Percentiles rank a stretch among this genome's conserved stretches.
Evolutionary conservation across 2,113 vertebrate genomes (phyloP).

Genomic region (Albula glossodonta): DNA sequence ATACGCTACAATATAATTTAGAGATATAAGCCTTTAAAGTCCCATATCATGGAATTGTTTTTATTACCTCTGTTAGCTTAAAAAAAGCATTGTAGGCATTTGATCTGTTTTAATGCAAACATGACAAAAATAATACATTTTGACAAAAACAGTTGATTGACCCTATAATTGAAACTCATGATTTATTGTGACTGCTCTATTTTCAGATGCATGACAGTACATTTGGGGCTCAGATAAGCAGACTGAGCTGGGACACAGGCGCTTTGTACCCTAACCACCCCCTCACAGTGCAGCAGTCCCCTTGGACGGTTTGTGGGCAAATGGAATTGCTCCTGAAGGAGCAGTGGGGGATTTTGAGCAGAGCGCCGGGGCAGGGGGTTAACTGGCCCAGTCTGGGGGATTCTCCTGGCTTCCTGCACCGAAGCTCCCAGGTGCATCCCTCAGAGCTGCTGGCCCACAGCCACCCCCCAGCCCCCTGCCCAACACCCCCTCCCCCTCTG

Average conservation of each 20-base stretch:
- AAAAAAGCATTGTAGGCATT: too few relatives aligned
- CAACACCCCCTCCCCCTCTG: background rate
- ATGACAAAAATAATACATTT: too few relatives aligned
- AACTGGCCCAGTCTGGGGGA: conserved; percentile 53
- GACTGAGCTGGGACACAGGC: background rate
- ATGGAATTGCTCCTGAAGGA: conserved; percentile 49
- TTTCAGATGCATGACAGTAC: too few relatives aligned
- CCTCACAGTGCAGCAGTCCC: conserved; percentile 24
- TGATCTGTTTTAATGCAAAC: too few relatives aligned
- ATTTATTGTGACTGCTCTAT: too few relatives aligned
- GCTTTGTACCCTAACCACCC: background rate
- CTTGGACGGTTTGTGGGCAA: conserved; percentile 47
- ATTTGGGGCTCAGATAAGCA: too few relatives aligned
- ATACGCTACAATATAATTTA: too few relatives aligned
- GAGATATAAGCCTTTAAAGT: too few relatives aligned
- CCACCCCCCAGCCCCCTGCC: background rate
- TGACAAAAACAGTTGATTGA: too few relatives aligned
- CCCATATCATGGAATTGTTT: too few relatives aligned
- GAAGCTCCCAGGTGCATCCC: background rate
- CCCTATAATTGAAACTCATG: too few relatives aligned
- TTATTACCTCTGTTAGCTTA: too few relatives aligned
- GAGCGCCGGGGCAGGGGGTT: conserved; percentile 47
- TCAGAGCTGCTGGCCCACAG: background rate
- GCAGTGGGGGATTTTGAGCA: conserved; percentile 38
- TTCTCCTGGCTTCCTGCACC: conserved; percentile 35